Percentiles rank a stretch among this genome's conserved stretches.
phyloP scores from a whole-genome alignment of 2,797 vertebrate species.

The Micromesistius poutassou region DNA sequence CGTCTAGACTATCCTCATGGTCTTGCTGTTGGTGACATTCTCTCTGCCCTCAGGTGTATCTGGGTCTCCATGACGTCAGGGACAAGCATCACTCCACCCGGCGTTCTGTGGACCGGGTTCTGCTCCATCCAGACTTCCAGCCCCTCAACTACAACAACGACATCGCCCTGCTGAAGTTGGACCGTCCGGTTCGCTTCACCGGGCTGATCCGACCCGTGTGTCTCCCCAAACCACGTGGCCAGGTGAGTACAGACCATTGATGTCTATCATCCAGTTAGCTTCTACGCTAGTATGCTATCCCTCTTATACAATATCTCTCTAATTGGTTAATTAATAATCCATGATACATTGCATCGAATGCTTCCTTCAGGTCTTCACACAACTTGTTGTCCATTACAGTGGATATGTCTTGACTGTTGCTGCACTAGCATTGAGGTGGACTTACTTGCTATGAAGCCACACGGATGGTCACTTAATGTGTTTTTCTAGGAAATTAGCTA shows the following conservation, averaged over 20 bases:
- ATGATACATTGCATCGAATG: no score
- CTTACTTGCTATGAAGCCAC: no score
- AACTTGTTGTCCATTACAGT: no score
- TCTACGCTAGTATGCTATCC: no score
- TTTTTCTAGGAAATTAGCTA: no score
- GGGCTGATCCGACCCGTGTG: slow-evolving; percentile 80
- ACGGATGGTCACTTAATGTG: no score
- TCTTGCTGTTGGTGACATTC: not conserved
- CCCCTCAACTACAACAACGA: slow-evolving; percentile 92
- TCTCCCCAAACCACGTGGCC: slow-evolving; percentile 72
- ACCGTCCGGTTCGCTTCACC: slow-evolving; percentile 71
- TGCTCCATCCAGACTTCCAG: slow-evolving; percentile 88
- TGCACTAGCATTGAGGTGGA: no score
- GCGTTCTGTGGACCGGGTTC: slow-evolving; percentile 75
- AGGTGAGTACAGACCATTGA: slow-evolving; percentile 43
- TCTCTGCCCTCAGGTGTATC: slow-evolving; percentile 65
- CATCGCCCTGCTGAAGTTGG: slow-evolving; percentile 88
- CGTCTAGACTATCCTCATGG: not conserved
- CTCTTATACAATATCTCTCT: no score
- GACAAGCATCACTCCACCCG: slow-evolving; percentile 74
- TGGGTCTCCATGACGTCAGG: slow-evolving; percentile 80
- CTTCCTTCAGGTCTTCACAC: no score
- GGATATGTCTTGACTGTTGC: no score
- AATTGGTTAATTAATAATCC: no score
- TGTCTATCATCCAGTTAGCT: no score